Conservation (phyloP, 2,113 vertebrate species). For the Hipposideros armiger region DNA sequence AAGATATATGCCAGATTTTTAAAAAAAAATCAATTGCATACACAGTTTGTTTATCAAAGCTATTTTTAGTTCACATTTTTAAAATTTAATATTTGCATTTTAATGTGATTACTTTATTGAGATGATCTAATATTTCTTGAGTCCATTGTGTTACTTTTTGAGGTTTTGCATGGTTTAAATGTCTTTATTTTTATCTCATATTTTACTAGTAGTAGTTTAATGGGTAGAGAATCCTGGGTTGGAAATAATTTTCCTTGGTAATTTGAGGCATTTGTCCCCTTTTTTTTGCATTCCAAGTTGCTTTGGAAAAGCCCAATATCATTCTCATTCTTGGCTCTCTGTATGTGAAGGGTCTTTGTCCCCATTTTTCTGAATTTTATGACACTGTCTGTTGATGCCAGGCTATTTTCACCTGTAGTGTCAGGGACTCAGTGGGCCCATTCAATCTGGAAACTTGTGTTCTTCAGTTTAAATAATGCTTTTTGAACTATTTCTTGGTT, state of each 20-base stretch:
- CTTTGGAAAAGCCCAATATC: background rate
- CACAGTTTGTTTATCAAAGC: background rate
- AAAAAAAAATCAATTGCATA: background rate
- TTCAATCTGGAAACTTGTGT: background rate
- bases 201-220: background rate
- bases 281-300: background rate
- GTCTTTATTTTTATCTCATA: background rate
- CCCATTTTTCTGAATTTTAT: background rate
- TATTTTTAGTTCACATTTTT: background rate
- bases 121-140: background rate
- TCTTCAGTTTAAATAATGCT: background rate
- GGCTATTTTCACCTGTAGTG: rapidly evolving
- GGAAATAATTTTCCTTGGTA: background rate
- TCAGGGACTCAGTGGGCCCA: rapidly evolving
- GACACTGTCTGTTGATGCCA: background rate
- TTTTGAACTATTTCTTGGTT: background rate
- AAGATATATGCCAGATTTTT: background rate
- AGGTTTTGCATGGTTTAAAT: background rate
- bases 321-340: no score
- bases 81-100: background rate
- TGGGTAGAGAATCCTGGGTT: background rate
- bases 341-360: no score
- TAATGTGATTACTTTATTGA: background rate
- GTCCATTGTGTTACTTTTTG: background rate
- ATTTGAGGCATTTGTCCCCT: background rate